Conservation (phyloP, 2,113 vertebrate genomes). For the Aptenodytes patagonicus region DNA sequence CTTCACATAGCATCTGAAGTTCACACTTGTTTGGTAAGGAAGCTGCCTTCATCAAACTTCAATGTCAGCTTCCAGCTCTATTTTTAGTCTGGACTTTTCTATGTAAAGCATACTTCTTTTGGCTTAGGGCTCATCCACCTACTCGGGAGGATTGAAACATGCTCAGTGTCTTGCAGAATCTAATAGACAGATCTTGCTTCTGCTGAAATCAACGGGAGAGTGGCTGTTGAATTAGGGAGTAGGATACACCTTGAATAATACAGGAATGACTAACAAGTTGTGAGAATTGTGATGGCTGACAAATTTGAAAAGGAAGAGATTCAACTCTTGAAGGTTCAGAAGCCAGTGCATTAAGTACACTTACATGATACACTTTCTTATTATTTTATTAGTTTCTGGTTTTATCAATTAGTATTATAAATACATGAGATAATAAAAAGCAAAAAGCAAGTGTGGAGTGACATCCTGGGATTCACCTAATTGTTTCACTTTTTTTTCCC, state of each 20-base stretch:
- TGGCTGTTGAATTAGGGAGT: not conserved
- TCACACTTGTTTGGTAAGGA: not conserved
- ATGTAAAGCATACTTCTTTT: not conserved
- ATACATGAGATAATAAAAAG: not conserved
- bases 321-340: not conserved
- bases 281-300: not conserved
- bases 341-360: not conserved
- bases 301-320: not conserved
- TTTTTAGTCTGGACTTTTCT: not conserved
- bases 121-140: not conserved
- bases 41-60: not conserved
- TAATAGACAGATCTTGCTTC: not conserved
- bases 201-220: not conserved
- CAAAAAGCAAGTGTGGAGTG: not conserved
- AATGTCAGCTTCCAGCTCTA: constrained; percentile 7
- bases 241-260: not conserved
- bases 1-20: not conserved
- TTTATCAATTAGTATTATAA: not conserved
- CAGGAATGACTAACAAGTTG: not conserved
- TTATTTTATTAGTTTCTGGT: not conserved
- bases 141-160: not conserved
- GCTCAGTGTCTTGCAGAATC: not conserved
- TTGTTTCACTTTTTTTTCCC: not conserved
- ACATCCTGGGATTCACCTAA: not conserved
- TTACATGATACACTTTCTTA: not conserved